A percentile compares a stretch with the other conserved stretches of the same genome.
These are phyloP conservation scores for Archivesica marissinica DNA, from an alignment of 1,140 invertebrate genomes.

Conservation along the genomic window DNA sequence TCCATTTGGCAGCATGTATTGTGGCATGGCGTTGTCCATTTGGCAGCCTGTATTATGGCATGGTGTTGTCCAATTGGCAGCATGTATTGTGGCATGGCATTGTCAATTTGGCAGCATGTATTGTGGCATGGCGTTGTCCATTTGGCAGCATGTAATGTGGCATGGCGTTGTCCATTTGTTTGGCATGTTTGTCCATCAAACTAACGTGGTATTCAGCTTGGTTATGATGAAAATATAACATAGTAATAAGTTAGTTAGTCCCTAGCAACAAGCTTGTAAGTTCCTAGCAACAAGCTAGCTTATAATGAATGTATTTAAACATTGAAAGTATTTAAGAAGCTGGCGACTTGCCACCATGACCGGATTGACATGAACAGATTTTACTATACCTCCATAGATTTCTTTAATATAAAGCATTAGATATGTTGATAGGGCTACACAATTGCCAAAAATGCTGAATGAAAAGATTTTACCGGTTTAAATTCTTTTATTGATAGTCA, in stretches of 20 bases:
- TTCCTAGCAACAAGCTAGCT: no score
- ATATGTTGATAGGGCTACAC: neutral
- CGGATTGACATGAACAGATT: neutral
- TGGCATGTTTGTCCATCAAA: neutral
- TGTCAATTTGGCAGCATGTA: no score
- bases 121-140: no score
- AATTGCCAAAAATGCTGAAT: conserved; percentile 13
- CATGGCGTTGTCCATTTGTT: no score
- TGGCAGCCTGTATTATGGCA: no score
- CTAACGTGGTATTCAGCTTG: neutral
- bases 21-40: no score
- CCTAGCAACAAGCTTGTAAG: no score
- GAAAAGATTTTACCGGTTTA: conserved; percentile 2
- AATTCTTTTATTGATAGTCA: conserved; percentile 2
- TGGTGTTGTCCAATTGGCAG: no score
- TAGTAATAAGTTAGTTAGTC: neutral
- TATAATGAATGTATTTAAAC: neutral
- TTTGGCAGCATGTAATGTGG: no score
- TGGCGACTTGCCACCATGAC: neutral
- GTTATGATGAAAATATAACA: neutral
- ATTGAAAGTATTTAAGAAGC: conserved; percentile 1
- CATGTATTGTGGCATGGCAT: no score
- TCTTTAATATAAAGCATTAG: neutral
- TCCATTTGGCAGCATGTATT: no score
- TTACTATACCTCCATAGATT: neutral